Evolutionary conservation across 1,140 invertebrate genomes (phyloP), one percentile per base, ranked within the genome.

Genomic region (Lysiphlebus fabarum): DNA sequence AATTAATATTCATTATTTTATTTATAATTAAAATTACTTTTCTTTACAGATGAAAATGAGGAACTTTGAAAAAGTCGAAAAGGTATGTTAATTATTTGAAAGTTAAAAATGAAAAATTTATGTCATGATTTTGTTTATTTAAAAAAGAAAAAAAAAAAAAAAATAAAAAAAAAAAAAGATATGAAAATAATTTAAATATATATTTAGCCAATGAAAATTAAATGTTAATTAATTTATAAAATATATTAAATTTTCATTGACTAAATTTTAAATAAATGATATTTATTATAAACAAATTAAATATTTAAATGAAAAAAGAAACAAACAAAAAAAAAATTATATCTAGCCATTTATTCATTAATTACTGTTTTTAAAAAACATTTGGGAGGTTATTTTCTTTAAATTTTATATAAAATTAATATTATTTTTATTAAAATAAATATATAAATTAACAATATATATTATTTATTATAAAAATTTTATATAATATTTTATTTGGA

Each of bases 61-160:
- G 76, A 94, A 95, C 82, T 98, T 92, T 85, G 96, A 98, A 79
- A 92, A 90, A 79, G 96, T 99, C 37, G 96, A 99, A 88, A 96
- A 96, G 90, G 93, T 96, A 88, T 87, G 87, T 86, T 71, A 61
- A 70, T 36, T 66, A 51, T 62, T 66, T 72, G 58, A 58, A 58
- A 63, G 65, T 68, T 68, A 58, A 49, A 61, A 69, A 70, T 63
- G 63, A 63, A 64, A n/a, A 66, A 65, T 66, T 37, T 55, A 66
- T 64, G 54, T 42, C 59, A 58, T 53, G 17, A 4, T 26, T 26
- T 26, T 70, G 67, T 71, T 75, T 51, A n/a, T n/a, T n/a, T n/a
- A n/a, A n/a, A n/a, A n/a, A n/a, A n/a, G n/a, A n/a, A n/a, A n/a
- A n/a, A n/a, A n/a, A n/a, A n/a, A n/a, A n/a, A n/a, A n/a, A n/a